phyloP scores from a whole-genome alignment of 2,888 invertebrate species.

The Morpho achilles region DNA sequence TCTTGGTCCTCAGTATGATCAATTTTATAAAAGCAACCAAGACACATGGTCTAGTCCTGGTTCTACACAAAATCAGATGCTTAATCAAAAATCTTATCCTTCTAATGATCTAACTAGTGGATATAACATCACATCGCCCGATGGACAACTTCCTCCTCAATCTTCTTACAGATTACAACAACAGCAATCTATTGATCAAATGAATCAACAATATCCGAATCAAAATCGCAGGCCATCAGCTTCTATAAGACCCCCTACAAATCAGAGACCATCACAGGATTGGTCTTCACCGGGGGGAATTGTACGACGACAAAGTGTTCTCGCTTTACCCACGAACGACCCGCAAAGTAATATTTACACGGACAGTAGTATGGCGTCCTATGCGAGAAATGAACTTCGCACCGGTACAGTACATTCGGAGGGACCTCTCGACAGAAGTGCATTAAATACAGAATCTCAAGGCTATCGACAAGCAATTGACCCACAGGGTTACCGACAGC shows the following conservation, averaged over 20 bases:
- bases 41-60: constrained; percentile 53
- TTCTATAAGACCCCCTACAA: constrained; percentile 48
- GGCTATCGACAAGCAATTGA: constrained; percentile 36
- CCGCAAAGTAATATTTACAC: constrained; percentile 50
- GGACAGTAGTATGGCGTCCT: constrained; percentile 46
- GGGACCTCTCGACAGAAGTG: constrained; percentile 47
- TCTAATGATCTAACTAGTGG: constrained; percentile 50
- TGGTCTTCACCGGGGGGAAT: constrained; percentile 54
- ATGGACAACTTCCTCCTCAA: constrained; percentile 38
- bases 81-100: constrained; percentile 53
- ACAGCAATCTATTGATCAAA: constrained; percentile 59
- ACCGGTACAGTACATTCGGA: constrained; percentile 66
- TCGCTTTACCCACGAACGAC: constrained; percentile 58
- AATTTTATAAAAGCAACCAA: constrained; percentile 54
- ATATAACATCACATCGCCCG: constrained; percentile 44
- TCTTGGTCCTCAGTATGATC: constrained; percentile 51
- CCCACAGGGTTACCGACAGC: constrained; percentile 51
- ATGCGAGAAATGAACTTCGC: constrained; percentile 57
- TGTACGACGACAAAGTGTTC: constrained; percentile 57
- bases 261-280: constrained; percentile 57
- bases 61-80: constrained; percentile 39
- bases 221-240: constrained; percentile 59
- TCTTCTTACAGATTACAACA: constrained; percentile 48
- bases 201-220: constrained; percentile 53
- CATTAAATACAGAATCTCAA: constrained; percentile 46